Percentiles rank a stretch among this genome's conserved stretches.
phyloP scores from a whole-genome alignment of 2,888 invertebrate species.

The Caenorhabditis wallacei region DNA sequence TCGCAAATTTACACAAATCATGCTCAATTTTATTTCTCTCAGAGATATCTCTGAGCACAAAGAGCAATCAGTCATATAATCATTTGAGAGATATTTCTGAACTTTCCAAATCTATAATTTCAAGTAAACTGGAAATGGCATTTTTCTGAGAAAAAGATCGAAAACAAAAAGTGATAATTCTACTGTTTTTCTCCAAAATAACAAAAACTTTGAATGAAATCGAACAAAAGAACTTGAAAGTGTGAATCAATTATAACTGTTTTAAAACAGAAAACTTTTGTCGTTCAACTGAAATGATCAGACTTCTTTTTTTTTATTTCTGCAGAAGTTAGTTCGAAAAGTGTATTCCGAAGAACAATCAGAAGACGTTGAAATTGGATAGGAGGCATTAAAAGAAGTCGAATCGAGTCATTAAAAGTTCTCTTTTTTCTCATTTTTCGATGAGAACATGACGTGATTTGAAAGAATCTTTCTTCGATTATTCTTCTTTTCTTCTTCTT shows the following conservation, averaged over 20 bases:
- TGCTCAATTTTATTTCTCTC: neutral
- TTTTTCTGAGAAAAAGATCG: neutral
- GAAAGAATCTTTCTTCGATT: neutral
- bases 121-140: neutral
- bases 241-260: neutral
- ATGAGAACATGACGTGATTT: conserved; percentile 26
- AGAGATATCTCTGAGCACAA: too few relatives aligned
- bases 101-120: neutral
- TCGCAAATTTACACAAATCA: too few relatives aligned
- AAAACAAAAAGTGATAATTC: neutral
- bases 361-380: conserved; percentile 57
- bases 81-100: too few relatives aligned
- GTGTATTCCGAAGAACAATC: conserved; percentile 54
- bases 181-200: too few relatives aligned
- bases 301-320: conserved; percentile 1
- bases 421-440: conserved; percentile 12
- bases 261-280: neutral
- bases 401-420: conserved; percentile 48
- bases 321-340: conserved; percentile 20
- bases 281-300: neutral
- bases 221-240: neutral
- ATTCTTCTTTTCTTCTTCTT: conserved; percentile 3
- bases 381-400: conserved; percentile 36
- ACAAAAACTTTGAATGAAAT: too few relatives aligned
- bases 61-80: too few relatives aligned